Evolutionary conservation across 2,888 invertebrate genomes (phyloP), one percentile per base, ranked within the genome.

Genomic region (Linnaemya tessellans): DNA sequence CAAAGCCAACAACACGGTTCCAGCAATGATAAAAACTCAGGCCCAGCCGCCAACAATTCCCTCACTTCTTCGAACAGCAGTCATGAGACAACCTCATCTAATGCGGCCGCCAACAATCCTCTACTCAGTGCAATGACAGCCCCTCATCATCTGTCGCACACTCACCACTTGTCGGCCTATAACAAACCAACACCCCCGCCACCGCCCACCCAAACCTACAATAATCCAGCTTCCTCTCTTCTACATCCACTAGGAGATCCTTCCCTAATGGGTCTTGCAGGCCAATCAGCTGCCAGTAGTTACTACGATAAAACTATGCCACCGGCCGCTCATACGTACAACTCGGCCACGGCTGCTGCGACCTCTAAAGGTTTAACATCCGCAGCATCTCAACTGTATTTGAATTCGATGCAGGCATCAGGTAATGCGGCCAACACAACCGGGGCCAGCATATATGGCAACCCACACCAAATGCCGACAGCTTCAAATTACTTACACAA

Each of bases 251-350:
- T 92, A 1, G 89, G 92, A 11, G 91, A 92, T 62, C 90, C 90
- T 15, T 90, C 93, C 86, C 38, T 93, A 56, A 82, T 85, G 82
- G 75, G 79, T 3, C 62, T 85, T 10, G 18, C 79, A 9, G 90
- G 90, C 2, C 88, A 92, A 78, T 86, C 90, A 2, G 80, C 88
- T 4, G 87, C 87, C 13, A 89, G 89, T 9, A 88, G 89, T 67
- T 95, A 94, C 88, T 94, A 94, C 84, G 94, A 95, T 67, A 94
- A 95, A 90, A 93, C 93, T 35, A 94, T 94, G 91, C 94, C 94
- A 89, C 94, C 94, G 90, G 94, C 94, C 0, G 94, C 94, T 0
- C 94, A 94, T 73, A 94, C 94, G 92, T 94, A 94, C 88, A 94
- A 93, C 82, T 84, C 89, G 22, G 89, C 89, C 3, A 75, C 87